A percentile compares a stretch with the other conserved stretches of the same genome.
These are phyloP conservation scores for Montipora capitata DNA, from an alignment of 92 coral and sea anemone species.

Conservation along the genomic window DNA sequence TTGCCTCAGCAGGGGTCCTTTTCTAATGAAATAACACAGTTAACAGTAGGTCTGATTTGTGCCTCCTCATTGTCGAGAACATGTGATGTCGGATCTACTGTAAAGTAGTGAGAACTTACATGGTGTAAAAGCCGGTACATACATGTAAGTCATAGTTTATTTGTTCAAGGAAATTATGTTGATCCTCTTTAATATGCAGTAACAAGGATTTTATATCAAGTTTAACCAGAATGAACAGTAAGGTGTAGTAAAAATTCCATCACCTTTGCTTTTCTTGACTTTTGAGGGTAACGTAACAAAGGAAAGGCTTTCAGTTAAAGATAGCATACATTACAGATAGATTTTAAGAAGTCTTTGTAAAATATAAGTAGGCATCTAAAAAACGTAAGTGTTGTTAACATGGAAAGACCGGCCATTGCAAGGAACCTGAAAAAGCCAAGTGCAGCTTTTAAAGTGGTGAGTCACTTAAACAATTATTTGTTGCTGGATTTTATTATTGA, in stretches of 20 bases:
- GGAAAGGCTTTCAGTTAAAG: too few relatives aligned
- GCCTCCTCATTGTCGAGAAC: too few relatives aligned
- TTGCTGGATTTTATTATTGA: constrained; percentile 17
- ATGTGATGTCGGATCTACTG: too few relatives aligned
- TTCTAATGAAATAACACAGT: too few relatives aligned
- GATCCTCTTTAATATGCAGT: too few relatives aligned
- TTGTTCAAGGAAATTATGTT: too few relatives aligned
- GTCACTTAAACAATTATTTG: constrained; percentile 14
- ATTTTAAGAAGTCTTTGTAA: not conserved
- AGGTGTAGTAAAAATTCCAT: not conserved
- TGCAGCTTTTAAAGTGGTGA: constrained; percentile 46
- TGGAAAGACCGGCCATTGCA: not conserved
- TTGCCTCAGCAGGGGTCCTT: not conserved
- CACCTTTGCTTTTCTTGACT: not conserved
- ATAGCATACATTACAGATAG: too few relatives aligned
- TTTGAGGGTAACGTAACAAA: too few relatives aligned
- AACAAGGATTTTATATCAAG: not conserved
- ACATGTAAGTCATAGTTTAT: too few relatives aligned
- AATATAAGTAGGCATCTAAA: not conserved
- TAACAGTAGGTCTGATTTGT: too few relatives aligned
- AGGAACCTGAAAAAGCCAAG: not conserved
- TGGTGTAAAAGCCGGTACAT: not conserved
- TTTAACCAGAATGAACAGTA: not conserved
- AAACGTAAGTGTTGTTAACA: not conserved
- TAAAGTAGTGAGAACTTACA: not conserved